Evolutionary conservation across 2,113 vertebrate species (phyloP).

Genomic region (Galbula dea): DNA sequence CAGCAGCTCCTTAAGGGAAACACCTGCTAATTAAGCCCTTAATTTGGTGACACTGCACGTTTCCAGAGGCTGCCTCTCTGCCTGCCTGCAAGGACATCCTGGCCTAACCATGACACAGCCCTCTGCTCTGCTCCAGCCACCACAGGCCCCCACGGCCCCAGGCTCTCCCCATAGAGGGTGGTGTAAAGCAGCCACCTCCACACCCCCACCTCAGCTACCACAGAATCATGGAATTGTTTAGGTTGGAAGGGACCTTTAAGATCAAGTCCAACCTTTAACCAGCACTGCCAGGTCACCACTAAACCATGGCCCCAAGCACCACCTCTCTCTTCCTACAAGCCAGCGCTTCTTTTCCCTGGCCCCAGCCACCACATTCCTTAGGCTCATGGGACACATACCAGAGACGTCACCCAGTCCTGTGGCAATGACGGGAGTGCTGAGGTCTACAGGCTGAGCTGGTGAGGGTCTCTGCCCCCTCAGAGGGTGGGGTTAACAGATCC

Average conservation of each 20-base stretch:
- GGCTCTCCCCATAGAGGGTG: not conserved
- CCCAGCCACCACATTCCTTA: no score
- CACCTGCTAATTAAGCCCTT: constrained; percentile 23
- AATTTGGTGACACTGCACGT: not conserved
- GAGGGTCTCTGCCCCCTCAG: not conserved
- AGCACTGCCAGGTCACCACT: not conserved
- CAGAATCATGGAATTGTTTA: not conserved
- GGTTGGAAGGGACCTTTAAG: not conserved
- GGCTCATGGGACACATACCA: no score
- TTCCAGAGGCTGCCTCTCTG: not conserved
- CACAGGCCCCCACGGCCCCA: not conserved
- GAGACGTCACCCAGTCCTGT: no score
- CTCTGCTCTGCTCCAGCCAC: not conserved
- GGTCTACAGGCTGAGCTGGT: not conserved
- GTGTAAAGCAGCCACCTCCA: not conserved
- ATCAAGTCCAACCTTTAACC: not conserved
- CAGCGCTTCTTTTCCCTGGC: no score
- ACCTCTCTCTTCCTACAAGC: no score
- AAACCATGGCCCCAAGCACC: not conserved
- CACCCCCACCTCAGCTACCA: not conserved
- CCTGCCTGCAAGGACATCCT: not conserved
- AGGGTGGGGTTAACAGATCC: not conserved
- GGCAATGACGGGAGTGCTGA: not conserved
- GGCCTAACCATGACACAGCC: not conserved
- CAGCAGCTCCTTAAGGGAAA: not conserved